Evolutionary conservation across 2,113 vertebrate species (phyloP), one percentile per base, ranked within the genome.

Genomic region (Perca fluviatilis): DNA sequence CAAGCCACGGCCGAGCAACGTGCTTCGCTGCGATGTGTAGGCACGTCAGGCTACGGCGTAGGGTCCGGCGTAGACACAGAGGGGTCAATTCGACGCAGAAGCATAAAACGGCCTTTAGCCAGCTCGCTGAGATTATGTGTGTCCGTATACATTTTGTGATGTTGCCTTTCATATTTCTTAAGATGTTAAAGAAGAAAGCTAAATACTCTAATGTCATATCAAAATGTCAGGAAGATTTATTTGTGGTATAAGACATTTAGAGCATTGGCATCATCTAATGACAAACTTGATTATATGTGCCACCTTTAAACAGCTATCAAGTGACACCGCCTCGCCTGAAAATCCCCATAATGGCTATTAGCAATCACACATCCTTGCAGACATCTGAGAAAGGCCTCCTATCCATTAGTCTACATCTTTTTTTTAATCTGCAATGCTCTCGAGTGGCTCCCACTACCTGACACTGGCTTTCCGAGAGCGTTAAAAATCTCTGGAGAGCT

Each of bases 401-500:
- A 36, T 81, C 84, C 90, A 84, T 90, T 82, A 86, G 84, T 51
- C 66, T 74, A 79, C 88, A 68, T 79, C 80, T 85, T 60, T 85
- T 85, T 83, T 85, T 71, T 86, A 91, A 88, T 91, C 86, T 88
- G 66, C 79, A 78, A 51, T 43, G 50, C 82, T 87, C 75, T 84
- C 18, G 23, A 87, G 87, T 72, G 81, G 61, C 63, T 89, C 84
- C 84, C 79, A 89, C 86, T 87, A 90, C 91, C 89, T 89, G 89
- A 88, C 85, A 88, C 88, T 77, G 84, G 88, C 79, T 87, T 91
- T 86, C 91, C 82, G 88, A 73, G 76, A 66, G 80, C 11, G 14
- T 79, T 81, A 85, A 91, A 87, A 86, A 85, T n/a, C 85, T 79
- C 69, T 2, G 1, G 9, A 81, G 57, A 73, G 82, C 88, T 86